phyloP scores from a whole-genome alignment of 2,113 vertebrate species.

The Aptenodytes forsteri region DNA sequence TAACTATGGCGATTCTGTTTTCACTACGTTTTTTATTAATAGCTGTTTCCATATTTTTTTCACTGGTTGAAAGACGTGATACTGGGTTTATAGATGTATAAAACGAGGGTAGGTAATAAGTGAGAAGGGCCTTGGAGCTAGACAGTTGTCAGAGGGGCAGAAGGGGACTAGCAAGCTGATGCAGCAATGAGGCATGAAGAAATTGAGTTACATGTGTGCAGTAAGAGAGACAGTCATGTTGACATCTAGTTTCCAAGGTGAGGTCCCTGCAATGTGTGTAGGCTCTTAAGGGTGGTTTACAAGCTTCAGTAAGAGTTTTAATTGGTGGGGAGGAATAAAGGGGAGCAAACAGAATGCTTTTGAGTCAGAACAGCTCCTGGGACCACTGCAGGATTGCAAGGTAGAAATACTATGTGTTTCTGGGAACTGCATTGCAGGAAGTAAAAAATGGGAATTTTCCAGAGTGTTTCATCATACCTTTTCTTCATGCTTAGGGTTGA shows the following conservation, averaged over 20 bases:
- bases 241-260: background rate
- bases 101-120: background rate
- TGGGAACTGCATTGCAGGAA: background rate
- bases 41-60: background rate
- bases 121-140: background rate
- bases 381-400: background rate
- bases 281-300: background rate
- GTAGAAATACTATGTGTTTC: background rate
- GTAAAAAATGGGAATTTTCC: background rate
- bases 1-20: background rate
- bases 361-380: background rate
- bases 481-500: background rate
- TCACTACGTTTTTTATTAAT: background rate
- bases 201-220: background rate
- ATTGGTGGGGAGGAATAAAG: background rate
- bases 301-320: background rate
- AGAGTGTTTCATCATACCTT: too few relatives aligned
- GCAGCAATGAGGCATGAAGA: background rate
- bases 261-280: background rate
- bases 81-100: background rate
- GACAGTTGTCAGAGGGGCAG: background rate
- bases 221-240: background rate
- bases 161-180: background rate
- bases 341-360: background rate
- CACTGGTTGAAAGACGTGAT: background rate